Evolutionary conservation across 1,140 invertebrate genomes (phyloP).

Genomic region (Macrotrachela quadricornifera): DNA sequence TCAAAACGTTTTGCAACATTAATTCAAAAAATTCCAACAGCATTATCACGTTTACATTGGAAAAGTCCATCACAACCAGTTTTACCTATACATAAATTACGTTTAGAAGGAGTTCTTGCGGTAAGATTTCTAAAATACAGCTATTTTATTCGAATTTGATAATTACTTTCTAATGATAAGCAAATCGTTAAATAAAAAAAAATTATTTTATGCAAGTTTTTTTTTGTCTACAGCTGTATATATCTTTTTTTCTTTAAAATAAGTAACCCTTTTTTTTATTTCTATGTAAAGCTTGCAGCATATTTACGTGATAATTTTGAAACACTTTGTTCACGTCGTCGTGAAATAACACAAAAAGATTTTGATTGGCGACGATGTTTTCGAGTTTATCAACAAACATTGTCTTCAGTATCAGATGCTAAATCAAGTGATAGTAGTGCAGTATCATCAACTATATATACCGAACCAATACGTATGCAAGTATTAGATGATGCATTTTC

Average conservation of each 20-base stretch:
- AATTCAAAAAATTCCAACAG: conserved; percentile 17
- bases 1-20: conserved; percentile 19
- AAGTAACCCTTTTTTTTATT: too few relatives aligned
- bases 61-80: conserved; percentile 21
- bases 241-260: too few relatives aligned
- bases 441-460: too few relatives aligned
- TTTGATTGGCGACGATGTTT: conserved; percentile 8
- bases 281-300: too few relatives aligned
- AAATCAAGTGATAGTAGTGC: neutral
- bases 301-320: too few relatives aligned
- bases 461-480: conserved; percentile 11
- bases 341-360: neutral
- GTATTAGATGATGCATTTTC: conserved; percentile 21
- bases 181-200: too few relatives aligned
- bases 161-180: too few relatives aligned
- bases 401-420: neutral
- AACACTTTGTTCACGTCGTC: too few relatives aligned
- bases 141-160: too few relatives aligned
- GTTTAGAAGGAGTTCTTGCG: conserved; percentile 24
- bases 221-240: too few relatives aligned
- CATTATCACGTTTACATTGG: conserved; percentile 17
- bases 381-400: neutral
- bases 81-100: conserved; percentile 21
- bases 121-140: too few relatives aligned
- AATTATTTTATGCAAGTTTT: too few relatives aligned